Conservation (phyloP, 2,888 invertebrate species). For the Gnatocerus cornutus region DNA sequence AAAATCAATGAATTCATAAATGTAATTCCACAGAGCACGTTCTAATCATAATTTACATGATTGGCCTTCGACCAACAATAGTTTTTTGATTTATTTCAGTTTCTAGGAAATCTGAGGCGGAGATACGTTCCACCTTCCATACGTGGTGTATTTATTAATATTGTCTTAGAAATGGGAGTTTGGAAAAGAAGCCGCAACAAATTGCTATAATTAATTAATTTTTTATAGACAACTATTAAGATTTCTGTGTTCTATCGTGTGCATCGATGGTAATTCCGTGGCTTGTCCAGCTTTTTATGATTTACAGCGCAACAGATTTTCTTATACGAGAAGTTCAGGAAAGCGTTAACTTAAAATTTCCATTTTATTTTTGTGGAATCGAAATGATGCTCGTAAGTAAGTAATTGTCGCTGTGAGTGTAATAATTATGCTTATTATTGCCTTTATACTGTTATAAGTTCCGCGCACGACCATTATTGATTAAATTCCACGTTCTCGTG, state of each 20-base stretch:
- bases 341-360: not conserved
- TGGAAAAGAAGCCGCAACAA: conserved; percentile 23
- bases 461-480: conserved; percentile 14
- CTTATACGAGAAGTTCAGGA: not conserved
- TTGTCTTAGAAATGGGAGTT: conserved; percentile 26
- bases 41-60: too few relatives aligned
- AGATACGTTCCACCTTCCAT: conserved; percentile 8
- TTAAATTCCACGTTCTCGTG: conserved; percentile 1
- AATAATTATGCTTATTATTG: conserved; percentile 27
- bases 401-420: conserved; percentile 7
- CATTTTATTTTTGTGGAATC: too few relatives aligned
- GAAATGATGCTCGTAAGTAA: too few relatives aligned
- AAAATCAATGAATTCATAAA: too few relatives aligned
- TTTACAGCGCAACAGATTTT: not conserved
- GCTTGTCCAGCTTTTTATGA: conserved; percentile 7
- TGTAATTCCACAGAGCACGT: too few relatives aligned
- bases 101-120: conserved; percentile 12
- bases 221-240: not conserved
- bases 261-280: conserved; percentile 10
- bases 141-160: conserved; percentile 25
- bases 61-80: conserved; percentile 5
- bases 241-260: not conserved
- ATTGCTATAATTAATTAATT: conserved; percentile 30
- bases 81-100: conserved; percentile 18
- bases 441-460: conserved; percentile 21